These are phyloP conservation scores for Crotalus helleri DNA, from an alignment of 2,113 vertebrate species.

Conservation along the genomic window DNA sequence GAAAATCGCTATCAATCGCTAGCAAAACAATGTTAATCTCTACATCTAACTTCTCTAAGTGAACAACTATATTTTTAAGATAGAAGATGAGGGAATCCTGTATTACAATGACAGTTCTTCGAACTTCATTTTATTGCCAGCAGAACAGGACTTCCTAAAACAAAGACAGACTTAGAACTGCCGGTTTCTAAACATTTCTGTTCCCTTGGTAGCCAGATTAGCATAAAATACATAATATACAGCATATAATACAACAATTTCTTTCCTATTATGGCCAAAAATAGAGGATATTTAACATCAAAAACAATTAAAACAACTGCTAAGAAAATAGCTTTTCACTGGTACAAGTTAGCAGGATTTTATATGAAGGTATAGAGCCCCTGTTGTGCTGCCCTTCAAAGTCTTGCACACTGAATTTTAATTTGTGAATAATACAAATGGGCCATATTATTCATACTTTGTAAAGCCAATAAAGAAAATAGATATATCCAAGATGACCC, in stretches of 20 bases:
- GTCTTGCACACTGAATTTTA: background rate
- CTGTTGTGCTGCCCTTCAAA: background rate
- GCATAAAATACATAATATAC: background rate
- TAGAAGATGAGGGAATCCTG: background rate
- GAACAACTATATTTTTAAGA: background rate
- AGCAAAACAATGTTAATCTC: background rate
- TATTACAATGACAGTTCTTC: background rate
- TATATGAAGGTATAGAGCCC: background rate
- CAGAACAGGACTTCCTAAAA: background rate
- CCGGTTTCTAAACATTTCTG: background rate
- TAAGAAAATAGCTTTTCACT: background rate
- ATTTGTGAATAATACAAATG: background rate
- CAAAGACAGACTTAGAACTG: background rate
- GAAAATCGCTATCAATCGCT: background rate
- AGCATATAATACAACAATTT: background rate
- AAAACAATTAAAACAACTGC: background rate
- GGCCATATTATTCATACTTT: background rate
- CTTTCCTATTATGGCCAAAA: background rate
- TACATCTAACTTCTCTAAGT: background rate
- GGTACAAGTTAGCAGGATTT: background rate
- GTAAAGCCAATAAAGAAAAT: background rate
- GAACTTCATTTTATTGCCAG: background rate
- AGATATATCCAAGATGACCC: background rate
- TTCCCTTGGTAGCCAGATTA: background rate
- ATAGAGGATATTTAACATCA: background rate